Percentiles rank a stretch among this genome's conserved stretches.
Evolutionary conservation across 1,140 invertebrate genomes (phyloP).

Genomic region (Pomacea maculata): DNA sequence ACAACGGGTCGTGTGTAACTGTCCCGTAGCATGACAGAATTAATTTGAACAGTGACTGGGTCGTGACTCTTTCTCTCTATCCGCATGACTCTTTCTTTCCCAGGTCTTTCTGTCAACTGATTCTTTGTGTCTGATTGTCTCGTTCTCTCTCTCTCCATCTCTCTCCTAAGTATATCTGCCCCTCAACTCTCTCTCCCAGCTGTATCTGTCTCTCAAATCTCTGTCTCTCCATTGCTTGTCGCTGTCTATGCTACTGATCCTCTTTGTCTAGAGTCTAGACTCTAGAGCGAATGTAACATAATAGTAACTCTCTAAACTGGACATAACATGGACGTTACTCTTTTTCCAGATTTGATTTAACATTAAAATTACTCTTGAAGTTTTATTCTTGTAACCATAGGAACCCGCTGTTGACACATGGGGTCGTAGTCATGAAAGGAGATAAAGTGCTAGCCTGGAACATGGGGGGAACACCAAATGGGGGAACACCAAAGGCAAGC

Average conservation of each 20-base stretch:
- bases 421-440: no score
- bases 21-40: no score
- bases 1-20: neutral
- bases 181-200: conserved; percentile 2
- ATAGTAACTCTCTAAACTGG: neutral
- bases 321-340: neutral
- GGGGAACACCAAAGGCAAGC: no score
- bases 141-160: neutral
- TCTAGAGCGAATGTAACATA: neutral
- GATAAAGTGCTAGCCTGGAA: no score
- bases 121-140: neutral
- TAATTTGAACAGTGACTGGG: neutral
- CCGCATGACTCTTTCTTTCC: neutral
- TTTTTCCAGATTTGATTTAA: no score
- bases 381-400: no score
- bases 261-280: neutral
- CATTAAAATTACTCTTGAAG: no score
- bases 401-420: no score
- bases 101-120: neutral
- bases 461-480: no score
- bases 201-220: neutral
- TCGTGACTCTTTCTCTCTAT: neutral
- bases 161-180: neutral
- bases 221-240: neutral
- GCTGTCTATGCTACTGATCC: neutral